These are phyloP conservation scores for Syritta pipiens DNA, from an alignment of 2,888 invertebrate species.

Conservation along the genomic window DNA sequence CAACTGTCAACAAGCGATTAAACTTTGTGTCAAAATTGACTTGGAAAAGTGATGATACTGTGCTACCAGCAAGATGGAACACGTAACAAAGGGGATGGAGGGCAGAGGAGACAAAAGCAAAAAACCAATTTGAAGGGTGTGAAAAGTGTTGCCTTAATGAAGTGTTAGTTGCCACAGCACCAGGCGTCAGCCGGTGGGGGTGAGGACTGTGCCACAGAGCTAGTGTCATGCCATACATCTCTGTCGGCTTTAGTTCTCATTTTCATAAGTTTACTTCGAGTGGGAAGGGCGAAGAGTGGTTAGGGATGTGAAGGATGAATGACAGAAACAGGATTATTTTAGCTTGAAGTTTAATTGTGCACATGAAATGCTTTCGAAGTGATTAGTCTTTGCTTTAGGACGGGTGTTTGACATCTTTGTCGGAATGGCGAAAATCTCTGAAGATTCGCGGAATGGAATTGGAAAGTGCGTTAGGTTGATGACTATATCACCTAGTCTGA, in stretches of 20 bases:
- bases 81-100: background rate
- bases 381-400: conserved; percentile 30
- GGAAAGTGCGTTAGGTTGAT: too few relatives aligned
- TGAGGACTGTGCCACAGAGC: conserved; percentile 16
- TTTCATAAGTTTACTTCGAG: conserved; percentile 61
- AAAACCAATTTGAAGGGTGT: conserved; percentile 64
- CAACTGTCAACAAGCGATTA: conserved; percentile 68
- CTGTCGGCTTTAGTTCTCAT: conserved; percentile 56
- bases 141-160: conserved; percentile 66
- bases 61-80: background rate
- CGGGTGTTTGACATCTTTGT: conserved; percentile 1
- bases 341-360: conserved; percentile 33
- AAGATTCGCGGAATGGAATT: too few relatives aligned
- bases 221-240: conserved; percentile 63
- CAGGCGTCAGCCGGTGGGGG: background rate
- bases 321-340: conserved; percentile 42
- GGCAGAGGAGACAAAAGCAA: conserved; percentile 2
- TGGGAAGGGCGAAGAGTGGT: background rate
- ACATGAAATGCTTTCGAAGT: conserved; percentile 2
- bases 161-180: conserved; percentile 59
- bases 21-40: conserved; percentile 67
- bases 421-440: too few relatives aligned
- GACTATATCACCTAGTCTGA: too few relatives aligned
- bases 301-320: conserved; percentile 4
- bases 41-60: conserved; percentile 57